Conservation (phyloP, 2,113 vertebrate genomes). For the Catharus fuscescens region DNA sequence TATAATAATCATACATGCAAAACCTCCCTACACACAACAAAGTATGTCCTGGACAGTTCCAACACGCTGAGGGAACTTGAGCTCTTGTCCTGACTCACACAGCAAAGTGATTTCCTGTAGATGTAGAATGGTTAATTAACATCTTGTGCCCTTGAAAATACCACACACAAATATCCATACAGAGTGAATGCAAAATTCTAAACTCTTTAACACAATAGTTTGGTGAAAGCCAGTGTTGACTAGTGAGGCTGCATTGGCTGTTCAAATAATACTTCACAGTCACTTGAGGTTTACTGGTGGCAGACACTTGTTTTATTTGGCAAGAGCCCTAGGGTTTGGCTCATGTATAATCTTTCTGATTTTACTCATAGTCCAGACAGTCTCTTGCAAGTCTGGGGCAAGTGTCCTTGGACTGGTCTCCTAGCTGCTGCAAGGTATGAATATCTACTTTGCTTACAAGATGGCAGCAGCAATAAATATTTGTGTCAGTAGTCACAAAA, state of each 20-base stretch:
- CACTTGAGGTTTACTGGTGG: not conserved
- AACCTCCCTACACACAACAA: not conserved
- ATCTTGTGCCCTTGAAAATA: not conserved
- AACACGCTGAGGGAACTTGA: rapidly evolving
- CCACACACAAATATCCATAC: not conserved
- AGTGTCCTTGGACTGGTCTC: not conserved
- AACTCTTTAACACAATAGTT: not conserved
- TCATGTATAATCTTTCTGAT: not conserved
- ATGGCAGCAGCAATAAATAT: not conserved
- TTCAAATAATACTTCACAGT: not conserved
- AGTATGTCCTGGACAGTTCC: not conserved
- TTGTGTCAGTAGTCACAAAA: not conserved
- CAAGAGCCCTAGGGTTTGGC: not conserved
- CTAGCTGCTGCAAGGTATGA: not conserved
- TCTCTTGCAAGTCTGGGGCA: not conserved
- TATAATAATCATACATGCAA: not conserved
- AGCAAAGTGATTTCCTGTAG: not conserved
- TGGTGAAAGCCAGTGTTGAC: not conserved
- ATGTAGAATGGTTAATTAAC: not conserved
- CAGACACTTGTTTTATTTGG: not conserved
- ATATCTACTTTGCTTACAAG: not conserved
- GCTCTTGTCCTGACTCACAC: not conserved
- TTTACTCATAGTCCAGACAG: not conserved
- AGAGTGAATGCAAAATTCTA: not conserved
- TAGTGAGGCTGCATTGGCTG: not conserved